Percentiles rank a stretch among this genome's conserved stretches.
Conservation (phyloP, 2,797 vertebrate genomes). For the Coranthus polyacanthus region DNA sequence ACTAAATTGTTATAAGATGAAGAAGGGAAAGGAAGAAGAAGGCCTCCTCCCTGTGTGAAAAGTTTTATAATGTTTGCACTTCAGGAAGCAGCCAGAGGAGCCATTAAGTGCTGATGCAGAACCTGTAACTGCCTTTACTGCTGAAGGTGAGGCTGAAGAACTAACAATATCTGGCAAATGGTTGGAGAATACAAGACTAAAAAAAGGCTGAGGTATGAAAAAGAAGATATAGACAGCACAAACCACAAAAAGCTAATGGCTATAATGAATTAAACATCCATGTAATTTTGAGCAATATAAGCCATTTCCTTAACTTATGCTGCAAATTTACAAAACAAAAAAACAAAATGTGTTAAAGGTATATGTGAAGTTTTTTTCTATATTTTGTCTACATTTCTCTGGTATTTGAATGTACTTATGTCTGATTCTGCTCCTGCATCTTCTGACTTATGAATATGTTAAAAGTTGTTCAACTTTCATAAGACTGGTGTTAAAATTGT, state of each 20-base stretch:
- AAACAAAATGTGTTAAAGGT: too few relatives aligned
- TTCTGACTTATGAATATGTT: too few relatives aligned
- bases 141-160: constrained; percentile 1
- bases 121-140: constrained; percentile 18
- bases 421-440: too few relatives aligned
- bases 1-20: constrained; percentile 9
- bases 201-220: not conserved
- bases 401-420: too few relatives aligned
- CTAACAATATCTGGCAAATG: not conserved
- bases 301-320: too few relatives aligned
- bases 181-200: not conserved
- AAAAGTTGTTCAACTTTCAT: too few relatives aligned
- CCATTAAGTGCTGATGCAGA: constrained; percentile 24
- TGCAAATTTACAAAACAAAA: too few relatives aligned
- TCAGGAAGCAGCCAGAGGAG: constrained; percentile 25
- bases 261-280: too few relatives aligned
- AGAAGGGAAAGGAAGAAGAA: constrained; percentile 1
- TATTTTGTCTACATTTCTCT: too few relatives aligned
- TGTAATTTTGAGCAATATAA: too few relatives aligned
- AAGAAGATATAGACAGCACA: not conserved
- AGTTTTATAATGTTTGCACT: not conserved
- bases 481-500: constrained; percentile 2
- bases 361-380: too few relatives aligned
- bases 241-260: not conserved
- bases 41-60: constrained; percentile 24